Evolutionary conservation across 2,797 vertebrate species (phyloP).

Genomic region (Peromyscus melanophrys): DNA sequence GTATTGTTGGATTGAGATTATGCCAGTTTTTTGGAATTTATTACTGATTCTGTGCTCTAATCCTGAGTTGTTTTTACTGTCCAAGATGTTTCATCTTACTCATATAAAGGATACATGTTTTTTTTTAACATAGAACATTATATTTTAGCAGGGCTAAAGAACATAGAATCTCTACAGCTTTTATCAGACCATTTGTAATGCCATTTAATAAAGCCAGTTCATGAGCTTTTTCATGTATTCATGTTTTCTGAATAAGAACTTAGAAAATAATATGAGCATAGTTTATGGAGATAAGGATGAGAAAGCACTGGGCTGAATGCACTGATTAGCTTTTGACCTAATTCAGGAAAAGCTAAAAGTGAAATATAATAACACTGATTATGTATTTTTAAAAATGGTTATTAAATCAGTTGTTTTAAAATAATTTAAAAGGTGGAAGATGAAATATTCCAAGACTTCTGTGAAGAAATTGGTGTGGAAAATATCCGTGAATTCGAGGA

Average conservation of each 20-base stretch:
- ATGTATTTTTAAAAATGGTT: constrained; percentile 18
- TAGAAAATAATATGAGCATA: background rate
- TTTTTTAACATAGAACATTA: constrained; percentile 7
- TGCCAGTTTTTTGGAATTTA: background rate
- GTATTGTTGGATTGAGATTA: background rate
- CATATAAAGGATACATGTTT: background rate
- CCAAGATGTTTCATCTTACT: background rate
- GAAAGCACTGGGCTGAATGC: background rate
- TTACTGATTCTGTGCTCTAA: constrained; percentile 27
- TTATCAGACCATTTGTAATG: constrained; percentile 18
- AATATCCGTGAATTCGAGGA: constrained; percentile 96
- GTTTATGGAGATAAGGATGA: background rate
- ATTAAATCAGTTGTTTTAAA: constrained; percentile 62
- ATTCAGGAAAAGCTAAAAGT: constrained; percentile 17
- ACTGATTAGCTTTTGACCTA: background rate
- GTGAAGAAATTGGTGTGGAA: constrained; percentile 94
- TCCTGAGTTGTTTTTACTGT: background rate
- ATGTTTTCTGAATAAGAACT: constrained; percentile 47
- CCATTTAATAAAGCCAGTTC: constrained; percentile 11
- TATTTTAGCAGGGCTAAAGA: constrained; percentile 43
- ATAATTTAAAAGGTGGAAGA: constrained; percentile 93
- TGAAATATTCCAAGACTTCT: constrained; percentile 94
- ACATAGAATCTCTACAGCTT: constrained; percentile 8
- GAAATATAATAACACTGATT: constrained; percentile 25
- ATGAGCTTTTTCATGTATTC: constrained; percentile 21